Evolutionary conservation across 2,113 vertebrate species (phyloP).

Genomic region (Procapra przewalskii): DNA sequence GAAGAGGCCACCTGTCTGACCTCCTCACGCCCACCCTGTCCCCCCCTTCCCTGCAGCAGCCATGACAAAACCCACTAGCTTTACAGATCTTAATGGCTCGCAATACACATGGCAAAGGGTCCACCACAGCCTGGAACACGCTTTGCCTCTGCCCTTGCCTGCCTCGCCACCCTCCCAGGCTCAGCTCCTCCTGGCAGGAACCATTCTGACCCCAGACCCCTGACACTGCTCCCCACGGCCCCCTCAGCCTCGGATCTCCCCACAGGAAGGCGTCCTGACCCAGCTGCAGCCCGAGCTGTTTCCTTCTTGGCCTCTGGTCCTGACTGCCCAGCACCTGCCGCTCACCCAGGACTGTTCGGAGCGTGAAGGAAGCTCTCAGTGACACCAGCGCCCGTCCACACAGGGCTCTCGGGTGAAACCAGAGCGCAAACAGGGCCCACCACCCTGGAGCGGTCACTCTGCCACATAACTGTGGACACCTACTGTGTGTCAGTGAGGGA

Average conservation of each 20-base stretch:
- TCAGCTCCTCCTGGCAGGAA: neutral
- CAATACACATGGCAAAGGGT: neutral
- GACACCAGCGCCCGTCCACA: neutral
- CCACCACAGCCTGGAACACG: neutral
- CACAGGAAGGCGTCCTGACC: neutral
- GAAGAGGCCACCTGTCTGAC: neutral
- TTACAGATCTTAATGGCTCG: neutral
- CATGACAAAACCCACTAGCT: neutral
- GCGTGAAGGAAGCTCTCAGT: neutral
- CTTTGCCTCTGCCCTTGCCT: neutral
- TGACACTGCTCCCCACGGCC: neutral
- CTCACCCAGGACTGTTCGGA: fast-evolving
- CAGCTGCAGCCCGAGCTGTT: neutral
- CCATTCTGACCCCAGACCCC: neutral
- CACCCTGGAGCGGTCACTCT: neutral
- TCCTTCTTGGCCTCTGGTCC: neutral
- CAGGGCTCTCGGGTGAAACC: neutral
- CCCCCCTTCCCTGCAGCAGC: neutral
- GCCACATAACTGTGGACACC: neutral
- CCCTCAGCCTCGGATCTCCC: neutral
- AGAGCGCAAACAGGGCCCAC: no score
- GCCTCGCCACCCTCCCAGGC: neutral
- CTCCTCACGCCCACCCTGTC: neutral
- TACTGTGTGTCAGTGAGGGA: no score
- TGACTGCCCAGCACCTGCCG: neutral